Conservation (phyloP, 53 echinoderm and acorn worm genomes). For the Crossaster papposus region DNA sequence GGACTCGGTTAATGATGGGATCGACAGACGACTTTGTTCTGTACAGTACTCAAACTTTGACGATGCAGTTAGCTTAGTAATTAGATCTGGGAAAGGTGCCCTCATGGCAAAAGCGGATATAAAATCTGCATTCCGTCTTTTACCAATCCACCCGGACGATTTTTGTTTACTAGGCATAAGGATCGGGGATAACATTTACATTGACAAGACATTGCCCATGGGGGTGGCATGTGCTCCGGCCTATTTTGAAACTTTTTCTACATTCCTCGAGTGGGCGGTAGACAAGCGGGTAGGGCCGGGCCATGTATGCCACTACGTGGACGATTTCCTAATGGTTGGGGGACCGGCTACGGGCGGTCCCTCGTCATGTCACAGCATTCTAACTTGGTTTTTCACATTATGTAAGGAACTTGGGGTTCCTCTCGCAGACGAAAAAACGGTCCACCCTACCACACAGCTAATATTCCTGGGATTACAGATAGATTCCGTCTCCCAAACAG, state of each 20-base stretch:
- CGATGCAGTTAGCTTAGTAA: conserved; percentile 26
- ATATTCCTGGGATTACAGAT: conserved; percentile 43
- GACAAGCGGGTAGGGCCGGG: no score
- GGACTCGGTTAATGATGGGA: conserved; percentile 52
- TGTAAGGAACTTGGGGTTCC: conserved; percentile 51
- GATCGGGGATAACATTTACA: neutral
- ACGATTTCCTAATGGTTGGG: no score
- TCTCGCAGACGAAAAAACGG: conserved; percentile 59
- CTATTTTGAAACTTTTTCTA: no score
- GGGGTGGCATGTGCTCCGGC: conserved; percentile 57
- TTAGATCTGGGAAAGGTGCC: neutral
- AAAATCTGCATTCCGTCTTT: conserved; percentile 42
- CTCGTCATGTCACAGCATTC: conserved; percentile 11
- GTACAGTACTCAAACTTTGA: conserved; percentile 49
- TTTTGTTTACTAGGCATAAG: conserved; percentile 47
- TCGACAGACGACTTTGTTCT: conserved; percentile 31
- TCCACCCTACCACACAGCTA: conserved; percentile 31
- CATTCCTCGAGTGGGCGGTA: no score
- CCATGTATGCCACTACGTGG: no score
- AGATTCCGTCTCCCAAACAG: conserved; percentile 17
- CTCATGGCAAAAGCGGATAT: neutral
- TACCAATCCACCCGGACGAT: conserved; percentile 51
- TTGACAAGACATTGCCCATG: conserved; percentile 53
- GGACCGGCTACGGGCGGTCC: no score
- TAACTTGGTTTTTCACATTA: neutral